A percentile compares a stretch with the other conserved stretches of the same genome.
Evolutionary conservation across 2,888 invertebrate genomes (phyloP).

Genomic region (Bugulina stolonifera): DNA sequence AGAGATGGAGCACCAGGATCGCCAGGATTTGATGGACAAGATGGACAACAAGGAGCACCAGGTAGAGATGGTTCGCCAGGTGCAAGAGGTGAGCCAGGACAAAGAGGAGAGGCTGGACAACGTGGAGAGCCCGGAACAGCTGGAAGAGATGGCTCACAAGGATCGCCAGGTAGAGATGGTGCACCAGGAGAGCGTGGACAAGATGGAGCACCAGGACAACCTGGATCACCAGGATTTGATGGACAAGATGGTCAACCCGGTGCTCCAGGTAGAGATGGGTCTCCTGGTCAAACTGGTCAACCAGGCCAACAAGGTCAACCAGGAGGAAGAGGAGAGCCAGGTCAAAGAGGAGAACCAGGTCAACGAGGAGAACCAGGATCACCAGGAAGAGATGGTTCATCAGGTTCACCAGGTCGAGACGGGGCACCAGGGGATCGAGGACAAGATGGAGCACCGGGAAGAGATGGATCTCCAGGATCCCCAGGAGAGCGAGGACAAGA

Average conservation of each 20-base stretch:
- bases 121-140: slow-evolving; percentile 7
- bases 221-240: background rate
- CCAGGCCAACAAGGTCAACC: slow-evolving; percentile 19
- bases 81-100: background rate
- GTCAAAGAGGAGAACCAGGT: slow-evolving; percentile 23
- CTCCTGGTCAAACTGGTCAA: slow-evolving; percentile 13
- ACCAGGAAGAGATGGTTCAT: background rate
- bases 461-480: background rate
- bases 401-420: background rate
- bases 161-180: slow-evolving; percentile 26
- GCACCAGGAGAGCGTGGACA: slow-evolving; percentile 27
- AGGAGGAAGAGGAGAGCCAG: background rate
- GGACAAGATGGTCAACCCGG: slow-evolving; percentile 5
- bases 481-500: slow-evolving; percentile 28
- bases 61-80: slow-evolving; percentile 18
- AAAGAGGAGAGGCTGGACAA: background rate
- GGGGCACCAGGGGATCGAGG: slow-evolving; percentile 28
- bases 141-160: slow-evolving; percentile 8
- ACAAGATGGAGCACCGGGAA: background rate
- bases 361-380: background rate
- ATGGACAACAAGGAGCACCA: background rate
- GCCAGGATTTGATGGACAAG: background rate
- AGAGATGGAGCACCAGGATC: background rate
- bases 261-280: slow-evolving; percentile 1
- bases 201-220: slow-evolving; percentile 28